phyloP scores from a whole-genome alignment of 2,113 vertebrate species.

The Rhynchopsitta pachyrhyncha region DNA sequence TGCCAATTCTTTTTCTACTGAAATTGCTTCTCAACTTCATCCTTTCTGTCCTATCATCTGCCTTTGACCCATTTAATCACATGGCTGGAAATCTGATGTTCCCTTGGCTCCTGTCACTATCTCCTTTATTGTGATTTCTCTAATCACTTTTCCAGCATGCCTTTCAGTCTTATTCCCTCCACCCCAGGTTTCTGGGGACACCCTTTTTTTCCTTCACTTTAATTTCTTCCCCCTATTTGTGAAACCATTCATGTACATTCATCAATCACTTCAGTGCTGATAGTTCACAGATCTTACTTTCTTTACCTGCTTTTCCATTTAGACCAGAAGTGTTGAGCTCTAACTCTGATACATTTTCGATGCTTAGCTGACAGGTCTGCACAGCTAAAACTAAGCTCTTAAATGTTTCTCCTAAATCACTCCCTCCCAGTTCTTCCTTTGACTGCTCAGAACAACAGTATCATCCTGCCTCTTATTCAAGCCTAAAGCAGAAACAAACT shows the following conservation, averaged over 20 bases:
- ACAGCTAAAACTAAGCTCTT: background rate
- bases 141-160: background rate
- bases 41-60: background rate
- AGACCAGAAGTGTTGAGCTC: background rate
- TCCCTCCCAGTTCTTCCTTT: background rate
- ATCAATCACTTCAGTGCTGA: background rate
- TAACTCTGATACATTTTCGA: background rate
- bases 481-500: background rate
- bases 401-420: background rate
- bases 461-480: background rate
- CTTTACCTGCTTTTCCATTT: background rate
- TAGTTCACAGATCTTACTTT: background rate
- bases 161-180: background rate
- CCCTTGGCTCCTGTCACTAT: background rate
- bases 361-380: background rate
- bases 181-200: background rate
- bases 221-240: background rate
- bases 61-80: background rate
- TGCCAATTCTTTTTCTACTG: background rate
- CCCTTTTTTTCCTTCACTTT: fast-evolving
- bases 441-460: slow-evolving; percentile 4
- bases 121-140: background rate
- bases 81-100: background rate
- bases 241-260: background rate
- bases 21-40: background rate